Conservation (phyloP, 2,797 vertebrate species). For the Cynopterus sphinx region DNA sequence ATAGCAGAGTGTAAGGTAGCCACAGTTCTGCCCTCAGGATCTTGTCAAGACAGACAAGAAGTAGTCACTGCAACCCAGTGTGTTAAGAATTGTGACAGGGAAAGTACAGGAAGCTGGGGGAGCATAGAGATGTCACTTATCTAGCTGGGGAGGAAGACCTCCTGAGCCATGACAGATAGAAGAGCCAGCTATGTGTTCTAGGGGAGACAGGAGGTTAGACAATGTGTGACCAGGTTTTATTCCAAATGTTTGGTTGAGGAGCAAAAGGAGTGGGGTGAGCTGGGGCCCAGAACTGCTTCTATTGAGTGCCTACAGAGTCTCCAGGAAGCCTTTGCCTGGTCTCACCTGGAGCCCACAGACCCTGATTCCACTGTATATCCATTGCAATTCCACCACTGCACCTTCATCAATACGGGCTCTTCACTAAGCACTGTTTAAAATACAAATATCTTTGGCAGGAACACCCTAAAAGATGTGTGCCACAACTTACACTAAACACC, state of each 20-base stretch:
- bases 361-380: neutral
- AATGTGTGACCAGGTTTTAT: neutral
- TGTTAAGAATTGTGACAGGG: neutral
- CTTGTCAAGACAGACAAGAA: neutral
- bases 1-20: neutral
- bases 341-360: neutral
- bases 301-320: neutral
- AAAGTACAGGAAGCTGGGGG: neutral
- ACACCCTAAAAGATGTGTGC: neutral
- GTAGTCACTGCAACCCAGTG: neutral
- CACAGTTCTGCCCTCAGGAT: neutral
- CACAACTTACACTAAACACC: neutral
- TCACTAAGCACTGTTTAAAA: neutral
- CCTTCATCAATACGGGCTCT: neutral
- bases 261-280: neutral
- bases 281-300: neutral
- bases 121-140: neutral
- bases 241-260: neutral
- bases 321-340: neutral
- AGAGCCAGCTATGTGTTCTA: neutral
- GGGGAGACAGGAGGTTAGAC: neutral
- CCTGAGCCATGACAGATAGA: neutral
- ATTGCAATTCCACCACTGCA: neutral
- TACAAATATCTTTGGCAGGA: neutral
- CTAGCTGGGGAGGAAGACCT: neutral